Base-by-base conservation (phyloP, 2,113 vertebrate species). In the Oryzias curvinotus region DNA sequence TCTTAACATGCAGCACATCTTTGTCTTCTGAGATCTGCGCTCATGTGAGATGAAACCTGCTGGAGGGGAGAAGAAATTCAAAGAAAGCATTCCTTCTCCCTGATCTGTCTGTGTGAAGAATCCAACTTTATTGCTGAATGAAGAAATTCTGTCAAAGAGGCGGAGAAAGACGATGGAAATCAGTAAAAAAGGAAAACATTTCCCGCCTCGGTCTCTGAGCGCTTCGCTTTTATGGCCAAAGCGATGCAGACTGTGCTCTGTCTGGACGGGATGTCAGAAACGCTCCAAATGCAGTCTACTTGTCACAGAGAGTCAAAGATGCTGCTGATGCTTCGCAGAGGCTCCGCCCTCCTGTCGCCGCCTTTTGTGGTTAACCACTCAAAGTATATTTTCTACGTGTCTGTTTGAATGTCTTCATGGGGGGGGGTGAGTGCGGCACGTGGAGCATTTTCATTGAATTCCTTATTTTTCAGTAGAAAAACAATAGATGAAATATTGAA, bases 291-390 rank as follows among this genome's bases (percentile, higher is more conserved):
- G 65, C 68, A 68, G 55, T 68, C 28, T 75, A 58, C 48, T 67
- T 51, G 17, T 71, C 45, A 26, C 28, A 57, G 56, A 65, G 61
- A 57, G 41, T 23, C 61, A 66, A 68, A 77, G 57, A 77, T 81
- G 73, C 81, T 86, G 86, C 81, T 86, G 88, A n/a, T 77, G 45
- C 50, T 64, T 47, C 68, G 56, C 82, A 79, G 81, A 87, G 80
- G 81, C 71, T 59, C 26, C 64, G 62, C 63, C 36, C 61, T 60
- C 72, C 76, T 76, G 77, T 70, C 48, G 17, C 54, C 73, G 78
- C 82, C 78, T 85, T 36, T 71, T 85, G 84, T 70, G 84, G 73
- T 85, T 76, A 88, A 90, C 85, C 83, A 88, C 86, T 88, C 75
- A 63, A 75, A 84, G 80, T 75, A 68, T 81, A 60, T 80, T 86